Percentiles rank a stretch among this genome's conserved stretches.
phyloP scores from a whole-genome alignment of 2,888 invertebrate species.

The Strigamia maritima region DNA sequence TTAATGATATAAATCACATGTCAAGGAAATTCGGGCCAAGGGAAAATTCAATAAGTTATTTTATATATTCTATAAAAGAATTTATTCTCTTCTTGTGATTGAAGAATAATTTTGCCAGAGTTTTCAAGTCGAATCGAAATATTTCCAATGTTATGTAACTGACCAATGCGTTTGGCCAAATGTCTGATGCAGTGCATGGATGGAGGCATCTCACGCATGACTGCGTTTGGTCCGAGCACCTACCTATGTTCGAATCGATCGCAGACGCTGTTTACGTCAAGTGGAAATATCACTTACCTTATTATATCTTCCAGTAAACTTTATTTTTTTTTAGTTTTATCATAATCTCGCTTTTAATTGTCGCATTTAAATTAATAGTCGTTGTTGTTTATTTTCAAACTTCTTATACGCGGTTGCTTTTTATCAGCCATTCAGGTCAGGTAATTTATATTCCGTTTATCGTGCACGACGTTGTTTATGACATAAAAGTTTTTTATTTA shows the following conservation, averaged over 20 bases:
- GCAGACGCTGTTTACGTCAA: background rate
- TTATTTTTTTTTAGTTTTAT: background rate
- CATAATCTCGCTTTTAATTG: background rate
- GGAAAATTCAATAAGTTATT: background rate
- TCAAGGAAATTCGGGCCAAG: background rate
- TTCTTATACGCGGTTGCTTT: background rate
- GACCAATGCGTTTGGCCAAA: constrained; percentile 12
- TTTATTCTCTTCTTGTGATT: background rate
- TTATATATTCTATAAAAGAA: background rate
- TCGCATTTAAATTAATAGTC: background rate
- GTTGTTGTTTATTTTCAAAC: background rate
- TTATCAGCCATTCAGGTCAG: background rate
- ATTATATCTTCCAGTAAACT: background rate
- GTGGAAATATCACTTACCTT: constrained; percentile 29
- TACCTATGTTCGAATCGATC: constrained; percentile 10
- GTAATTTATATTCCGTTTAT: constrained; percentile 9
- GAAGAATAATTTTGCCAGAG: background rate
- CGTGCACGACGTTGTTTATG: background rate
- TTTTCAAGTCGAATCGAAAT: background rate
- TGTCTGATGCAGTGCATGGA: constrained; percentile 25
- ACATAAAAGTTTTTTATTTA: background rate
- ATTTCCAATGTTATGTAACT: background rate
- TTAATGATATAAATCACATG: constrained; percentile 17
- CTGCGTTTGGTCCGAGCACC: background rate
- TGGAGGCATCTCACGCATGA: constrained; percentile 4